phyloP scores from a whole-genome alignment of 1,140 invertebrate species.

The Nasonia vitripennis region DNA sequence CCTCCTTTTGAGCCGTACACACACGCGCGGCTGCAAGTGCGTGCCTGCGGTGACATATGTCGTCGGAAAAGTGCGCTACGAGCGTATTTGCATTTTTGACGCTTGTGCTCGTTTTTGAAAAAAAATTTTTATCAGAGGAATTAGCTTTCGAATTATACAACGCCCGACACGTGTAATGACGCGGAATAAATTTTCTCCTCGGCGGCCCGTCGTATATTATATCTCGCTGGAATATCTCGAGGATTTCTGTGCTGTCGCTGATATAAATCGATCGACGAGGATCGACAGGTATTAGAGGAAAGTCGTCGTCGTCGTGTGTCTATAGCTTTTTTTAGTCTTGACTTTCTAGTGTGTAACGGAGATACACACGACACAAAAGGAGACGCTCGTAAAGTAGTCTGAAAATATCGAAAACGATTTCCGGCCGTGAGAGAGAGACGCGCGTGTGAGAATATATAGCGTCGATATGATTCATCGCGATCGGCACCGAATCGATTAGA shows the following conservation, averaged over 20 bases:
- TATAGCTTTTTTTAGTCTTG: too few relatives aligned
- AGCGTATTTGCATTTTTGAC: conserved; percentile 35
- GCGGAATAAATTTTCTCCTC: conserved; percentile 7
- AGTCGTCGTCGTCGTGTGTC: too few relatives aligned
- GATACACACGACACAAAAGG: background rate
- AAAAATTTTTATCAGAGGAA: background rate
- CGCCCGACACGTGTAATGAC: background rate
- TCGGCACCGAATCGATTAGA: background rate
- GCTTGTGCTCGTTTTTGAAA: background rate
- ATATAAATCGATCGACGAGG: background rate
- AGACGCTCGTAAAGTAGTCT: conserved; percentile 5
- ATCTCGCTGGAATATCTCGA: background rate
- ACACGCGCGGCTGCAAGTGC: conserved; percentile 35
- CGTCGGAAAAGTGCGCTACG: conserved; percentile 43
- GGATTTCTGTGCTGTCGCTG: background rate
- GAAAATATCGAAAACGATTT: conserved; percentile 1
- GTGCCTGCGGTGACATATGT: conserved; percentile 52
- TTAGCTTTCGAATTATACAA: too few relatives aligned
- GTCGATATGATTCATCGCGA: background rate
- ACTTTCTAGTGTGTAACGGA: too few relatives aligned
- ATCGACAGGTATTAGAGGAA: background rate
- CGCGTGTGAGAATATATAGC: background rate
- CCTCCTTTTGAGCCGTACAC: conserved; percentile 10
- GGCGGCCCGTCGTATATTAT: too few relatives aligned
- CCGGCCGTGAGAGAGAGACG: background rate